These are phyloP conservation scores for Rostratula benghalensis DNA, from an alignment of 2,113 vertebrate species.

Conservation along the genomic window DNA sequence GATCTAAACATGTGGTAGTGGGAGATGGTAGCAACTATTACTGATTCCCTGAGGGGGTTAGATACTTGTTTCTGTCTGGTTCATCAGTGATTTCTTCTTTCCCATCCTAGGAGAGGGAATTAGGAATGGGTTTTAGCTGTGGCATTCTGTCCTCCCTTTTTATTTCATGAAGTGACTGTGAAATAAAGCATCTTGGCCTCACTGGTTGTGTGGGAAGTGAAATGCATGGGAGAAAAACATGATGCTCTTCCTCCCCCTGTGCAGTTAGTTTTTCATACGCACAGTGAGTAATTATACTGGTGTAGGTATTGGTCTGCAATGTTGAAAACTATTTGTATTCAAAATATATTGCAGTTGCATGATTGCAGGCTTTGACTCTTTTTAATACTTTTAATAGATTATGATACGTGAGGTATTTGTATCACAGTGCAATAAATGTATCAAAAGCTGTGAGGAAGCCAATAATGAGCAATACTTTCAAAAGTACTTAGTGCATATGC, in stretches of 20 bases:
- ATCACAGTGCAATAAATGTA: not conserved
- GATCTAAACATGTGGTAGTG: not conserved
- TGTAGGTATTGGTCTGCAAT: not conserved
- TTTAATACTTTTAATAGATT: not conserved
- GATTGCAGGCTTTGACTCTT: not conserved
- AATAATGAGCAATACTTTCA: not conserved
- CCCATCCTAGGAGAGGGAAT: not conserved
- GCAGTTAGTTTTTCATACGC: not conserved
- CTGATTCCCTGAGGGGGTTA: not conserved
- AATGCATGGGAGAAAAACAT: not conserved
- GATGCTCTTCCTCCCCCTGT: too few species aligned
- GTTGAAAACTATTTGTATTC: not conserved
- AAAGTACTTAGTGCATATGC: not conserved
- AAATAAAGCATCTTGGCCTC: not conserved
- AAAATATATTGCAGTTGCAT: not conserved
- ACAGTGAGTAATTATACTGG: not conserved
- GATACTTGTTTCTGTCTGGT: not conserved
- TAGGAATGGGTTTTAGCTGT: not conserved
- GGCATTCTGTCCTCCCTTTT: fast-evolving
- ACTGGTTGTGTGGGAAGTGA: not conserved
- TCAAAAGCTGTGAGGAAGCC: not conserved
- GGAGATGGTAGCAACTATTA: not conserved
- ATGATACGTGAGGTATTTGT: fast-evolving
- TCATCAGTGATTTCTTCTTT: not conserved
- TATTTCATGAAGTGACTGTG: not conserved